phyloP scores from a whole-genome alignment of 2,113 vertebrate species.

The Melanerpes aurifrons region DNA sequence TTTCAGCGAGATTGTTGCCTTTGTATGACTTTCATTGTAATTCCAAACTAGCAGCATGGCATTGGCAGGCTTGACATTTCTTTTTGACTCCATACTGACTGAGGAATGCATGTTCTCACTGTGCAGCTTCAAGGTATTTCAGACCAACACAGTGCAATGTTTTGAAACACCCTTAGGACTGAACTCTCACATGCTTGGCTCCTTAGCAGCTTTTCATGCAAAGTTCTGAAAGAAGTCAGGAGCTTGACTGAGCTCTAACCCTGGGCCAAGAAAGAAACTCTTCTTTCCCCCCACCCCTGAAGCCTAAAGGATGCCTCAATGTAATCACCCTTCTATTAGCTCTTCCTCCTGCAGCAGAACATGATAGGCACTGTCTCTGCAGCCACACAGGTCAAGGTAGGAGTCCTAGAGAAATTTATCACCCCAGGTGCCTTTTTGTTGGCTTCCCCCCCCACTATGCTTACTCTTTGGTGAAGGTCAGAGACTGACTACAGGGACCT shows the following conservation, averaged over 20 bases:
- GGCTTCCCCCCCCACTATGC: not conserved
- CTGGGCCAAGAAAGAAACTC: not conserved
- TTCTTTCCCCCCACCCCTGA: not conserved
- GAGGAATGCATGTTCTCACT: conserved; percentile 13
- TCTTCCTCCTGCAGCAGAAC: not conserved
- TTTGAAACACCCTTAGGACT: not conserved
- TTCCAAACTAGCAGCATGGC: conserved; percentile 12
- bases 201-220: not conserved
- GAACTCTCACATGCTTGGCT: not conserved
- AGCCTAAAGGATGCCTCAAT: not conserved
- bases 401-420: not conserved
- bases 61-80: conserved; percentile 2
- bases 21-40: conserved; percentile 60
- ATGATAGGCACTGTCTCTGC: not conserved
- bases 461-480: not conserved
- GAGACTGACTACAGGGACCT: not conserved
- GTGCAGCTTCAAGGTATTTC: conserved; percentile 1
- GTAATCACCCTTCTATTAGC: not conserved
- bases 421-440: not conserved
- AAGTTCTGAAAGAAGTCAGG: not conserved
- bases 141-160: not conserved
- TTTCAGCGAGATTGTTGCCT: conserved; percentile 63
- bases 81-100: conserved; percentile 12
- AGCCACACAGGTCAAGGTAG: not conserved
- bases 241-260: not conserved